Percentiles rank a stretch among this genome's conserved stretches.
Evolutionary conservation across 2,113 vertebrate genomes (phyloP).

Genomic region (Oreocharis arfaki): DNA sequence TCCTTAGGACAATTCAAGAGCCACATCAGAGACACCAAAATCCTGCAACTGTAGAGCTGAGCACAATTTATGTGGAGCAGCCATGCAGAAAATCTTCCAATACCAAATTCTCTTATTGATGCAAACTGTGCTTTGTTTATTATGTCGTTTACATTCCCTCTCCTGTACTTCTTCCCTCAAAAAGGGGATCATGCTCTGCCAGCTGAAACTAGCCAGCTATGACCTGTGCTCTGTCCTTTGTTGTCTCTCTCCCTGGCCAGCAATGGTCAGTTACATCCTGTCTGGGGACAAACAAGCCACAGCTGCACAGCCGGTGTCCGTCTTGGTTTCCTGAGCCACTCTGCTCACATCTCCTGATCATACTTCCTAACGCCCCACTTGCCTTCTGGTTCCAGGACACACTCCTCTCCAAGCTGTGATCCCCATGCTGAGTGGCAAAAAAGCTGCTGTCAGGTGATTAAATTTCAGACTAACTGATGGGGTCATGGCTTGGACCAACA

Average conservation of each 20-base stretch:
- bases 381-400: neutral
- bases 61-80: neutral
- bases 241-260: neutral
- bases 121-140: neutral
- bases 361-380: fast-evolving
- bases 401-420: neutral
- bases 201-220: neutral
- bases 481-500: neutral
- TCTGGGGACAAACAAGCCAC: neutral
- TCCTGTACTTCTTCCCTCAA: neutral
- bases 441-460: neutral
- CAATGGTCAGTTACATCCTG: neutral
- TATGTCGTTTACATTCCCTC: neutral
- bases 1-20: neutral
- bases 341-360: neutral
- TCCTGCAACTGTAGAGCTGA: neutral
- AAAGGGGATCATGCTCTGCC: neutral
- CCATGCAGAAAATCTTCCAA: neutral
- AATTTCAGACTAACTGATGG: neutral
- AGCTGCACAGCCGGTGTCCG: fast-evolving
- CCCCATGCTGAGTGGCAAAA: neutral
- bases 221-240: neutral
- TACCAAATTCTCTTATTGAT: neutral
- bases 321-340: neutral
- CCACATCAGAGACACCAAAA: neutral